phyloP scores from a whole-genome alignment of 2,113 vertebrate species.

The Myotis brandtii region DNA sequence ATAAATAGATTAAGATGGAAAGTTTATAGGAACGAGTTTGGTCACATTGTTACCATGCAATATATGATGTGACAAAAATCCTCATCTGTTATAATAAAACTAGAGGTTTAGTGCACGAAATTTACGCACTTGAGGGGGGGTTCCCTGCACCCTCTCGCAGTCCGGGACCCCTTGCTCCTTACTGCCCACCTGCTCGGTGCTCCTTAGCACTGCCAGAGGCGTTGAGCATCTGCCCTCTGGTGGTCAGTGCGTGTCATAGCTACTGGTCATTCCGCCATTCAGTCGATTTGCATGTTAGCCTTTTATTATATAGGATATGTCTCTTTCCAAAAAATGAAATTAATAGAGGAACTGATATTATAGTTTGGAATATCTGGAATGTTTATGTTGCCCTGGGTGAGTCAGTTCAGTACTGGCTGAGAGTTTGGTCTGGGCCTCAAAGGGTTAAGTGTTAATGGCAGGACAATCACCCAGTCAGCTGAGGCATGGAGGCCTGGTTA shows the following conservation, averaged over 20 bases:
- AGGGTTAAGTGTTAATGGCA: not conserved
- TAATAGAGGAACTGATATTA: not conserved
- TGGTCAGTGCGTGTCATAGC: no score
- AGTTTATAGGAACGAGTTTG: not conserved
- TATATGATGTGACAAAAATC: not conserved
- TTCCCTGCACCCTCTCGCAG: no score
- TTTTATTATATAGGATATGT: not conserved
- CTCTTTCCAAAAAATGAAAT: not conserved
- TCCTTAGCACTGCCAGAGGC: no score
- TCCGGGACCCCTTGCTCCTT: no score
- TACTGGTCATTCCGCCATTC: no score
- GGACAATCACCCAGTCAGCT: no score
- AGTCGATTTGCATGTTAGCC: no score
- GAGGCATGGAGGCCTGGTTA: not conserved
- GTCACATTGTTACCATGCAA: not conserved
- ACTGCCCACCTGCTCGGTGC: no score
- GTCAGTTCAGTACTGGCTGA: not conserved
- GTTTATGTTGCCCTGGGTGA: not conserved
- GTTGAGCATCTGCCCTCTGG: no score
- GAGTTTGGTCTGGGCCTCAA: not conserved
- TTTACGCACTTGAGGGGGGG: no score
- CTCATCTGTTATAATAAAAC: not conserved
- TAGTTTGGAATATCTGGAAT: not conserved
- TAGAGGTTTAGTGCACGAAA: no score
- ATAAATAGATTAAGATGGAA: constrained; percentile 55